Percentiles rank a stretch among this genome's conserved stretches.
These are phyloP conservation scores for Pitta sordida DNA, from an alignment of 2,113 vertebrate genomes.

Conservation along the genomic window DNA sequence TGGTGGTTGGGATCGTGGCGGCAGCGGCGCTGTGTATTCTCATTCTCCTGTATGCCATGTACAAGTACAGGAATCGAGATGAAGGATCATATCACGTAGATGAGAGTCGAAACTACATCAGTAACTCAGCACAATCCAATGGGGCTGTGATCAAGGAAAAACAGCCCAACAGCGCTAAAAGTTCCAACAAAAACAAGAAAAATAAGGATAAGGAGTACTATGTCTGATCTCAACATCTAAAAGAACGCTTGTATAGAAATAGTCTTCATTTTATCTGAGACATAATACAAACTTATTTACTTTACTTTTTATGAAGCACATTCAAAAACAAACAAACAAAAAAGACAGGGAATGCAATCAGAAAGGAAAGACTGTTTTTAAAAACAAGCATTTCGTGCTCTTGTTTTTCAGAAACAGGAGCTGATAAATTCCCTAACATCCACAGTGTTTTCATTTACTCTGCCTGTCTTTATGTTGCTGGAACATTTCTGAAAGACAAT, in stretches of 20 bases:
- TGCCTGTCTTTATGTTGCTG: conserved; percentile 92
- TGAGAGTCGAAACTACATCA: conserved; percentile 99
- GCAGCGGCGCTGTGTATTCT: conserved; percentile 96
- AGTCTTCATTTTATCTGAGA: conserved; percentile 92
- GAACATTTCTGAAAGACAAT: conserved; percentile 85
- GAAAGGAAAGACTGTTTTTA: conserved; percentile 82
- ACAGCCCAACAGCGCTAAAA: conserved; percentile 88
- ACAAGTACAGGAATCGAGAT: conserved; percentile 98
- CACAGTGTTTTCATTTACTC: conserved; percentile 90
- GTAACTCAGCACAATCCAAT: conserved; percentile 98
- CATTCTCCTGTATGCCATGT: conserved; percentile 99
- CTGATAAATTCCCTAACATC: conserved; percentile 81
- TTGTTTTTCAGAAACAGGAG: conserved; percentile 83
- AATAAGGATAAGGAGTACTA: conserved; percentile 99
- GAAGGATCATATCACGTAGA: conserved; percentile 98
- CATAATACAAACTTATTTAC: conserved; percentile 87
- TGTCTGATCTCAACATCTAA: conserved; percentile 86
- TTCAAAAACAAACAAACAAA: conserved; percentile 71
- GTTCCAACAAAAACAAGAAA: conserved; percentile 95
- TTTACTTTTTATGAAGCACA: conserved; percentile 87
- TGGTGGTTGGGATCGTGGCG: conserved; percentile 97
- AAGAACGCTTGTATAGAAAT: conserved; percentile 91
- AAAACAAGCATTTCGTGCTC: conserved; percentile 80
- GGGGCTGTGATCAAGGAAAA: conserved; percentile 97
- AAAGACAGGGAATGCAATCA: conserved; percentile 83